Percentiles rank a stretch among this genome's conserved stretches.
Evolutionary conservation across 2,797 vertebrate species (phyloP).

Genomic region (Acipenser oxyrinchus): DNA sequence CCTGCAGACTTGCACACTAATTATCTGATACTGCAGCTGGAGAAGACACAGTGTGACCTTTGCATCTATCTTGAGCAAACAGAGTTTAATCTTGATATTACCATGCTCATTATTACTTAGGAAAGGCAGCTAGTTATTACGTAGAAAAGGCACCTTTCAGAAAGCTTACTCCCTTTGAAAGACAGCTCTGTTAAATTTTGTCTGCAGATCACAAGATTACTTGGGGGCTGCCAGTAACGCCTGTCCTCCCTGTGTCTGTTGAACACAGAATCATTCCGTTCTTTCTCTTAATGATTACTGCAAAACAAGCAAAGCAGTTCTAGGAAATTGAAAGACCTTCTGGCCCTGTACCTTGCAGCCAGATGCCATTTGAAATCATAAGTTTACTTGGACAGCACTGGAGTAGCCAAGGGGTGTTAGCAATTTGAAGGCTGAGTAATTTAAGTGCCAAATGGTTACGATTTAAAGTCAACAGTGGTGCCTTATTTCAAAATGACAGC

Average conservation of each 20-base stretch:
- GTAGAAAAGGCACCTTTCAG: background rate
- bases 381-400: background rate
- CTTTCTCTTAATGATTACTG: background rate
- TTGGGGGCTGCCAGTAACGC: background rate
- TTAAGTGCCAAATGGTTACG: background rate
- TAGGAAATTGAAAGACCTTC: background rate
- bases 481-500: background rate
- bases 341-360: background rate
- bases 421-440: background rate
- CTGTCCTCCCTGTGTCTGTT: background rate
- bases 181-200: background rate
- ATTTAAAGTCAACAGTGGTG: background rate
- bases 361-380: background rate
- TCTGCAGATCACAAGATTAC: background rate
- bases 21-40: conserved; percentile 45
- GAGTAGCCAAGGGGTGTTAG: background rate
- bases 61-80: conserved; percentile 41
- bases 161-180: background rate
- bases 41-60: conserved; percentile 42
- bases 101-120: conserved; percentile 47
- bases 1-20: conserved; percentile 29
- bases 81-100: conserved; percentile 50
- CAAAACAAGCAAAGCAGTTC: background rate
- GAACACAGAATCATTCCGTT: background rate
- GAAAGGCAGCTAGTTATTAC: conserved; percentile 10